phyloP scores from a whole-genome alignment of 2,797 vertebrate genomes.

The Linurgus olivaceus region DNA sequence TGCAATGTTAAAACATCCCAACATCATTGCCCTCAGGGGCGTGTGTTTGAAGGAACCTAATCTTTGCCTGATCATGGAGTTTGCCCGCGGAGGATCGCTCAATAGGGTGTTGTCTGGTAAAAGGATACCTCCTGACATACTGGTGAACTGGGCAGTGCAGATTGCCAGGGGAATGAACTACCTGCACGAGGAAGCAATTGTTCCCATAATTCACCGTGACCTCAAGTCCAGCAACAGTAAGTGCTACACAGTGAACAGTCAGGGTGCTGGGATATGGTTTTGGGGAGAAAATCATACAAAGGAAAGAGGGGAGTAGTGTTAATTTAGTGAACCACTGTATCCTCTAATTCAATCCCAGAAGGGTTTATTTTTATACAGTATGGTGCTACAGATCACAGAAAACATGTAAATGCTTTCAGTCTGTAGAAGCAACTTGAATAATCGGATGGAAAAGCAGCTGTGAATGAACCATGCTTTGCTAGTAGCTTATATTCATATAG shows the following conservation, averaged over 20 bases:
- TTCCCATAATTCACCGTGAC: constrained; percentile 94
- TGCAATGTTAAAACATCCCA: constrained; percentile 92
- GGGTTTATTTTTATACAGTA: neutral
- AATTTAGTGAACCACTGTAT: constrained; percentile 57
- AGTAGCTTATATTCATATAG: neutral
- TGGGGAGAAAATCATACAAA: neutral
- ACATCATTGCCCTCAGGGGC: constrained; percentile 93
- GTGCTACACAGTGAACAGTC: constrained; percentile 48
- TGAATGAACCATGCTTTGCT: neutral
- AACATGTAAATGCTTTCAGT: neutral
- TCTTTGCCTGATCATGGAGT: constrained; percentile 97
- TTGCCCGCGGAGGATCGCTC: constrained; percentile 89
- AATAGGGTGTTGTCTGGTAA: constrained; percentile 93
- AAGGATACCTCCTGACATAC: constrained; percentile 91
- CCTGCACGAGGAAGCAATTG: constrained; percentile 92
- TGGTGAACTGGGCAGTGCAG: constrained; percentile 98
- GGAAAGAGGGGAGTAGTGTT: neutral
- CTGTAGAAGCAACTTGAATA: neutral
- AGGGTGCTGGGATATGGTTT: neutral
- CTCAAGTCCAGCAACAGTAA: constrained; percentile 99
- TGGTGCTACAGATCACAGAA: neutral
- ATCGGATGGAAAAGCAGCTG: neutral
- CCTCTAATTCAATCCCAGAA: constrained; percentile 47
- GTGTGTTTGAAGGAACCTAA: constrained; percentile 93
- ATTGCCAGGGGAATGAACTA: constrained; percentile 94